phyloP scores from a whole-genome alignment of 2,113 vertebrate species.

The Toxostoma redivivum region DNA sequence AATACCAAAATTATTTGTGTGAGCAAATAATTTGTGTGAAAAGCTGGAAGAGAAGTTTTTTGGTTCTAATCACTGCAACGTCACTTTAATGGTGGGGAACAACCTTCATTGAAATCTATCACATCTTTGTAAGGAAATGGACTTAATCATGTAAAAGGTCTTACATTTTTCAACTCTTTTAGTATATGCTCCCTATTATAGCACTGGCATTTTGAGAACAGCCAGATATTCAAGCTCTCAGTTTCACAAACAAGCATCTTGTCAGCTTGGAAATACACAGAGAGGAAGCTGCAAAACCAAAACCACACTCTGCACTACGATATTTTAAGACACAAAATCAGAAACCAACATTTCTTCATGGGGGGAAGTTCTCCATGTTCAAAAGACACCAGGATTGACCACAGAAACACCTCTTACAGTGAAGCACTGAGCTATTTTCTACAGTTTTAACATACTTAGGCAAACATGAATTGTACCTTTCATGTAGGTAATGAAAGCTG shows the following conservation, averaged over 20 bases:
- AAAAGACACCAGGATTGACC: background rate
- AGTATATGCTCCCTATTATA: background rate
- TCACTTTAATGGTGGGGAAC: background rate
- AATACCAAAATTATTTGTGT: background rate
- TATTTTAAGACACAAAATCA: background rate
- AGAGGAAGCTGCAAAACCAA: constrained; percentile 5
- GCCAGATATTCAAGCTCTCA: background rate
- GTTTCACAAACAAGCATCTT: constrained; percentile 4
- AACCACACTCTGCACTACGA: background rate
- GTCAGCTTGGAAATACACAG: background rate
- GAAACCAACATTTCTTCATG: background rate
- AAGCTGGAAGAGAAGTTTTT: background rate
- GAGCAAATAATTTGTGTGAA: background rate
- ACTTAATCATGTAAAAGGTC: background rate
- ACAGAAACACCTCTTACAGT: background rate
- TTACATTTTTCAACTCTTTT: background rate
- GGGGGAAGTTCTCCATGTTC: background rate
- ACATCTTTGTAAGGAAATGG: background rate
- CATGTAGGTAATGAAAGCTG: background rate
- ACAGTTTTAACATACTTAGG: background rate
- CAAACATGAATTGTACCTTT: background rate
- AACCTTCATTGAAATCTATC: background rate
- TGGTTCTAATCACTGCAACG: background rate
- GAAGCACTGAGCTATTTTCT: background rate
- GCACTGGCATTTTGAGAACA: constrained; percentile 12